Base-by-base conservation (phyloP, 1,140 invertebrate genomes). In the Micrasema longulum region DNA sequence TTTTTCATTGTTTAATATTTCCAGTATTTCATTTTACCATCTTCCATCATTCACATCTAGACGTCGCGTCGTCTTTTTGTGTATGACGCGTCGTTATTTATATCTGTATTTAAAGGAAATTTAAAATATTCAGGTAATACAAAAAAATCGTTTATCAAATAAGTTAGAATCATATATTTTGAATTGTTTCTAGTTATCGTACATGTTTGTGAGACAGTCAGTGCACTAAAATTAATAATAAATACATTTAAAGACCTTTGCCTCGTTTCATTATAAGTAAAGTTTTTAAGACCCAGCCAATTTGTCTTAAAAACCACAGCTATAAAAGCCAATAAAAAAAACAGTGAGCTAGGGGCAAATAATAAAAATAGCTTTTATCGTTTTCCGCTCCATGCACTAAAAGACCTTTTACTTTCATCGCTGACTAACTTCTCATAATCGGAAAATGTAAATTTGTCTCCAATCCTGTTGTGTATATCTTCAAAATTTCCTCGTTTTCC, bases 271-370 rank as follows among this genome's bases (percentile, higher is more conserved):
- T 31, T 31, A 31, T 31, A 31, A 63, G n/a, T 53, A 64, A 16
- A 38, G 9, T 69, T 75, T 50, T 36, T 43, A 47, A 75, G 71
- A 75, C 7, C 73, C 73, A 75, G 73, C 73, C 73, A 72, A 63
- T 64, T 31, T 31, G 16, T 72, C 71, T 71, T 53, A 43, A 41
- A 66, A 71, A 71, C 16, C 43, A 22, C 62, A 68, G 7, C 26
- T 31, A 31, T 31, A 31, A 31, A n/a, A 31, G 26, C 7, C 53
- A 38, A 55, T 23, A 53, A 53, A 22, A 11, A 12, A 45, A 14
- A 1, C 9, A 45, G 2, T 45, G 9, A 45, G 16, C 7, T 1
- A 52, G 6, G 5, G 22, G 22, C 20, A 26, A 23, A 52, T 1
- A 5, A 26, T 0, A 5, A 22, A 26, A 12, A 52, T 26, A 22